phyloP scores from a whole-genome alignment of 2,113 vertebrate genomes.

The Telmatochromis sp. region DNA sequence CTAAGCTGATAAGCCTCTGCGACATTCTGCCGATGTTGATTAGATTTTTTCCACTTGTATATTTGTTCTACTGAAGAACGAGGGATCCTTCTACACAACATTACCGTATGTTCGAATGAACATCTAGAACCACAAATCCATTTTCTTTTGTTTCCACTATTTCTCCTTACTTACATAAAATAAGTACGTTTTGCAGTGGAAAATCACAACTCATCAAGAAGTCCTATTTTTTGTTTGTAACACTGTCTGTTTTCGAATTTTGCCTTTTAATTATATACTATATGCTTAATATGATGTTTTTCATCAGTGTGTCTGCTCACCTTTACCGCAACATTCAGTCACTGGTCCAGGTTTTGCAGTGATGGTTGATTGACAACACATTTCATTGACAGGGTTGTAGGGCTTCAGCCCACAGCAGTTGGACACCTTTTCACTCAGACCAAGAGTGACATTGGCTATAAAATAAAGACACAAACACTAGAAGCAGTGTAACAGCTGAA shows the following conservation, averaged over 20 bases:
- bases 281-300: not conserved
- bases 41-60: not conserved
- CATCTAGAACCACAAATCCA: not conserved
- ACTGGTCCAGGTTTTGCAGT: not conserved
- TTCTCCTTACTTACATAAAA: not conserved
- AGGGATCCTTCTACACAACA: not conserved
- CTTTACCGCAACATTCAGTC: not conserved
- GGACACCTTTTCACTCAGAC: not conserved
- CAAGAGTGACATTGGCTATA: not conserved
- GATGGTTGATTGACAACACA: not conserved
- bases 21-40: not conserved
- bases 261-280: not conserved
- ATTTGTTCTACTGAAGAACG: not conserved
- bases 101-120: not conserved
- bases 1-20: not conserved
- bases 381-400: slow-evolving; percentile 5
- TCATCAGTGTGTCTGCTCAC: not conserved
- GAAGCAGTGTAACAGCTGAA: not conserved
- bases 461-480: not conserved
- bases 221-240: not conserved
- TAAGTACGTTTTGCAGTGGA: not conserved
- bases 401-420: not conserved
- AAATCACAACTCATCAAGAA: not conserved
- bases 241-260: not conserved
- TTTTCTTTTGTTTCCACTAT: not conserved